Base-by-base conservation (phyloP, 2,797 vertebrate species). In the Myotis pilosus region DNA sequence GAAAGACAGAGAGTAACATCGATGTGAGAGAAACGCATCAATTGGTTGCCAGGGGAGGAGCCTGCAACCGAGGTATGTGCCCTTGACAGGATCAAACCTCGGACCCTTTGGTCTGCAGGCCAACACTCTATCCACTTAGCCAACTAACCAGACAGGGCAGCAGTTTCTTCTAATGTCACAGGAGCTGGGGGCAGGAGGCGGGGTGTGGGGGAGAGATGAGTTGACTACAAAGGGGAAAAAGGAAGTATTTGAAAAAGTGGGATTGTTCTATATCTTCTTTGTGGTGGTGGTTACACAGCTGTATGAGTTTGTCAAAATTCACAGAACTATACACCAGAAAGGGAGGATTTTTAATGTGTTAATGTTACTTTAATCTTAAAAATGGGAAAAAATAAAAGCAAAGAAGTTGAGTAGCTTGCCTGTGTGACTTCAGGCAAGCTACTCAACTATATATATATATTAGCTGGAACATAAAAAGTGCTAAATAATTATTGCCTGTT, bases 291-390 rank as follows among this genome's bases (percentile, higher is more conserved):
- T 55, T 38, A 64, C 16, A n/a, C 3, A 33, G 66, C 5, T 38
- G 2, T 36, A 84, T 41, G 8, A 66, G 9, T 60, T 75, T 75
- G 38, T 87, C 47, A 83, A 85, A 88, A 71, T 30, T 69, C 87
- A 51, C 33, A 85, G 33, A 91, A 72, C 49, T 53, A 2, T 33
- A 49, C 2, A 33, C 17, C 28, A 41, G 36, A 90, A 68, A 57
- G 22, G 23, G 38, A 82, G 55, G 72, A 8, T 20, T 41, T 78
- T 88, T 36, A 36, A 23, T 78, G 6, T 82, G 68, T 12, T 84
- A 28, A 87, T 84, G 94, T 95, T 80, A 53, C 78, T 78, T 76
- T 85, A 47, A 72, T 51, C 41, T 78, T 76, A 62, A 87, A 66
- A 84, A n/a, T 2, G 19, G 22, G 4, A 38, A 33, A 25, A 49